phyloP scores from a whole-genome alignment of 2,113 vertebrate species.

The Hippocampus abdominalis region DNA sequence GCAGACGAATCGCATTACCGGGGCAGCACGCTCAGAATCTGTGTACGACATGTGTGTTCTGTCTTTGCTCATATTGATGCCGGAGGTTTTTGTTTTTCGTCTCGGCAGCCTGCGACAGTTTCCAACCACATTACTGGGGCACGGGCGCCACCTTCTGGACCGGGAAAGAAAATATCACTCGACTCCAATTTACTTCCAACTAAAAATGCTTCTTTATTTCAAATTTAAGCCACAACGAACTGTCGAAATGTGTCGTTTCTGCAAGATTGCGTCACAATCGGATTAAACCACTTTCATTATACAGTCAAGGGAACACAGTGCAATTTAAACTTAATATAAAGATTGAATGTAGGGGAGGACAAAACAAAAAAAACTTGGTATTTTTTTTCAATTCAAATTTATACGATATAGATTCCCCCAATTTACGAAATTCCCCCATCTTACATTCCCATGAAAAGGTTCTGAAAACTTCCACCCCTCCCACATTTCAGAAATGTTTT shows the following conservation, averaged over 20 bases:
- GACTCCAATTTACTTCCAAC: not conserved
- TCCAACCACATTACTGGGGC: not conserved
- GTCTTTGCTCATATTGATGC: no score
- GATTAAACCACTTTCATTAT: no score
- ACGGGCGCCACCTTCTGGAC: not conserved
- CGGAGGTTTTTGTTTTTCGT: not conserved
- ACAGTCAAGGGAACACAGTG: no score
- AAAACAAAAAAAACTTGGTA: no score
- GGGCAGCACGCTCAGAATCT: no score
- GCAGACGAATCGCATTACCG: no score
- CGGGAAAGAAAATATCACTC: not conserved
- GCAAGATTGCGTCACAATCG: not conserved
- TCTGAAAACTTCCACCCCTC: not conserved
- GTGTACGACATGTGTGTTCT: no score
- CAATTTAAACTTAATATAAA: no score
- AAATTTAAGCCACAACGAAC: not conserved
- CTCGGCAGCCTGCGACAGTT: not conserved
- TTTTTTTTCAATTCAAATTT: not conserved
- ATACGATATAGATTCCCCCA: no score
- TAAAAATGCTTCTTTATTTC: not conserved
- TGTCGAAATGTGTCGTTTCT: not conserved
- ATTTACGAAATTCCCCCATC: not conserved
- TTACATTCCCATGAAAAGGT: no score
- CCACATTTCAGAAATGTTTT: not conserved
- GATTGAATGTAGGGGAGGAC: no score